Evolutionary conservation across 2,888 invertebrate species (phyloP).

Genomic region (Hipparchia sbordonii): DNA sequence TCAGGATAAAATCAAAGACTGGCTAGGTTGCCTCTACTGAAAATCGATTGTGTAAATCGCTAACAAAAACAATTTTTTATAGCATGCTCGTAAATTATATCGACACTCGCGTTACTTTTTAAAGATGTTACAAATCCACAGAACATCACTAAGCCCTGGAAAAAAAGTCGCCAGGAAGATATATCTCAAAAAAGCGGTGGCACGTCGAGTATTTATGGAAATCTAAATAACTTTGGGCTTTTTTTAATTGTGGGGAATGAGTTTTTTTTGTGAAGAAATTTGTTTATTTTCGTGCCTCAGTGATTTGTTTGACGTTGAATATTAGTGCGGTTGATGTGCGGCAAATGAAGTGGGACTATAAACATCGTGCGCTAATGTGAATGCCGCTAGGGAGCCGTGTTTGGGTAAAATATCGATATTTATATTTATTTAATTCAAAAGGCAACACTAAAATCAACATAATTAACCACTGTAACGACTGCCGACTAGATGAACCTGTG

Average conservation of each 20-base stretch:
- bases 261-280: slow-evolving; percentile 69
- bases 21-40: too few relatives aligned
- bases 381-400: slow-evolving; percentile 52
- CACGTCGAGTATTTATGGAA: slow-evolving; percentile 78
- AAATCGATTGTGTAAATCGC: too few relatives aligned
- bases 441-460: too few relatives aligned
- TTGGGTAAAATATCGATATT: slow-evolving; percentile 33
- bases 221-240: slow-evolving; percentile 75
- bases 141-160: slow-evolving; percentile 44
- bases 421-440: neutral
- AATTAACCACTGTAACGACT: too few relatives aligned
- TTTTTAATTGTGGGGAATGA: slow-evolving; percentile 77
- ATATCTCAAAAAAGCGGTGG: slow-evolving; percentile 72
- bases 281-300: slow-evolving; percentile 74
- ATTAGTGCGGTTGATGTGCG: slow-evolving; percentile 51
- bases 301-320: slow-evolving; percentile 76
- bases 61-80: too few relatives aligned
- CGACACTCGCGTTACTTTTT: slow-evolving; percentile 17
- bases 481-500: too few relatives aligned
- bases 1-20: too few relatives aligned
- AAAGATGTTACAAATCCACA: neutral
- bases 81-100: neutral
- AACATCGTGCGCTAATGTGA: slow-evolving; percentile 44
- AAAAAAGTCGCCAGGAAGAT: slow-evolving; percentile 73
- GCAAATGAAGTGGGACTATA: slow-evolving; percentile 61